Conservation (phyloP, 2,797 vertebrate genomes). For the Saxicola maurus region DNA sequence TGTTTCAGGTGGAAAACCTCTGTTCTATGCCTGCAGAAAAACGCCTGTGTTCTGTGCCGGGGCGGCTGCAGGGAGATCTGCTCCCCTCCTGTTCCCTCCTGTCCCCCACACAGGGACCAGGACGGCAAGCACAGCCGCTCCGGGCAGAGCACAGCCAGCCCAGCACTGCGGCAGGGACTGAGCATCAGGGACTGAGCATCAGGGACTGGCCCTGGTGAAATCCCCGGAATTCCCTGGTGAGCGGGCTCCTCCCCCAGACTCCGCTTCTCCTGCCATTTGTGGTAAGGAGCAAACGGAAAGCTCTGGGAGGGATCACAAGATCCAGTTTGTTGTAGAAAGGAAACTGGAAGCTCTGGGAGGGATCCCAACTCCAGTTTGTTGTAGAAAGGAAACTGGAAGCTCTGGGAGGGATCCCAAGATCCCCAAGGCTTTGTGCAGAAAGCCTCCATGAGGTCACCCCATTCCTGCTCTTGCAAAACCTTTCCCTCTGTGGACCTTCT, state of each 20-base stretch:
- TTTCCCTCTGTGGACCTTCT: not conserved
- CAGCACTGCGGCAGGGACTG: rapidly evolving
- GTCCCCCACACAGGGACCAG: not conserved
- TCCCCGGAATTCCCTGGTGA: rapidly evolving
- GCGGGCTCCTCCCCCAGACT: not conserved
- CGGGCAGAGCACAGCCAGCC: not conserved
- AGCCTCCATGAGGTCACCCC: not conserved
- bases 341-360: not conserved
- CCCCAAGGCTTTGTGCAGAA: not conserved
- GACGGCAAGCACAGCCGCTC: too few relatives aligned
- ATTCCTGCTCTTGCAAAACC: not conserved
- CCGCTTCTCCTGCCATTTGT: not conserved
- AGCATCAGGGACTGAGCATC: too few relatives aligned
- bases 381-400: too few relatives aligned
- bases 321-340: not conserved
- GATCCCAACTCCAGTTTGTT: not conserved
- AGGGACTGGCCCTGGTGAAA: not conserved
- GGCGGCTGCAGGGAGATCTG: not conserved
- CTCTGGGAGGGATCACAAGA: not conserved
- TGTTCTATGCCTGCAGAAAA: not conserved
- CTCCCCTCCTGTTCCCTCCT: too few relatives aligned
- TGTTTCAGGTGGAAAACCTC: rapidly evolving
- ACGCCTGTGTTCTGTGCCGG: not conserved
- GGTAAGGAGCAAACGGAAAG: not conserved
- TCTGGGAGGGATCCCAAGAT: not conserved